These are phyloP conservation scores for Crocallis elinguaria DNA, from an alignment of 2,888 invertebrate genomes.

Conservation along the genomic window DNA sequence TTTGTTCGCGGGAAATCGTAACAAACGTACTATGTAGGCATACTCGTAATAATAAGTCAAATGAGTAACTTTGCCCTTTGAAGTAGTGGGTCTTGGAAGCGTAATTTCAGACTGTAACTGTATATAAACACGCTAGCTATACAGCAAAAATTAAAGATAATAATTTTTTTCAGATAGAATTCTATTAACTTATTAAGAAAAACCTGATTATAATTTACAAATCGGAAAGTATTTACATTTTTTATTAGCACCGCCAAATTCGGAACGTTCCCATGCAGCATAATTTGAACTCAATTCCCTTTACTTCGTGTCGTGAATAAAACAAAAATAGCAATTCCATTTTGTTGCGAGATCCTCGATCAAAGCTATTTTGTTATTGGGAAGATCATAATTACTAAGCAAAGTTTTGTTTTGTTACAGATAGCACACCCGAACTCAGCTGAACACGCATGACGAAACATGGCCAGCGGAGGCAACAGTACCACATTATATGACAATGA, in stretches of 20 bases:
- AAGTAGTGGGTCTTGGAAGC: neutral
- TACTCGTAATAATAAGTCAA: constrained; percentile 17
- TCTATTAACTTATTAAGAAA: no score
- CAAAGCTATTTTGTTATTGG: neutral
- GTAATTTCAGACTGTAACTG: neutral
- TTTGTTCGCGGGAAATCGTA: constrained; percentile 21
- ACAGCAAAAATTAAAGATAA: no score
- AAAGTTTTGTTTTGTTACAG: constrained; percentile 60
- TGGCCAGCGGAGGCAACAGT: constrained; percentile 76
- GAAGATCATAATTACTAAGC: neutral
- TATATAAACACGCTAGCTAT: no score
- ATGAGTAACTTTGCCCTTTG: constrained; percentile 21
- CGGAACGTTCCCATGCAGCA: no score
- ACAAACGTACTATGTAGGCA: constrained; percentile 13
- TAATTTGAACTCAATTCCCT: neutral
- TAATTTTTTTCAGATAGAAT: no score
- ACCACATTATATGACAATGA: constrained; percentile 73
- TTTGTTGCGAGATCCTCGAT: neutral
- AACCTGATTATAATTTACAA: no score
- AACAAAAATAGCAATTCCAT: neutral
- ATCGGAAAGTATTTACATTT: neutral
- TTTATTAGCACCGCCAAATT: neutral
- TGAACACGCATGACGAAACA: constrained; percentile 76
- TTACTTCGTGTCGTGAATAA: neutral
- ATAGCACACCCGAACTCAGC: constrained; percentile 35